A percentile compares a stretch with the other conserved stretches of the same genome.
These are phyloP conservation scores for Eleutherodactylus coqui DNA, from an alignment of 2,797 vertebrate genomes.

Conservation along the genomic window DNA sequence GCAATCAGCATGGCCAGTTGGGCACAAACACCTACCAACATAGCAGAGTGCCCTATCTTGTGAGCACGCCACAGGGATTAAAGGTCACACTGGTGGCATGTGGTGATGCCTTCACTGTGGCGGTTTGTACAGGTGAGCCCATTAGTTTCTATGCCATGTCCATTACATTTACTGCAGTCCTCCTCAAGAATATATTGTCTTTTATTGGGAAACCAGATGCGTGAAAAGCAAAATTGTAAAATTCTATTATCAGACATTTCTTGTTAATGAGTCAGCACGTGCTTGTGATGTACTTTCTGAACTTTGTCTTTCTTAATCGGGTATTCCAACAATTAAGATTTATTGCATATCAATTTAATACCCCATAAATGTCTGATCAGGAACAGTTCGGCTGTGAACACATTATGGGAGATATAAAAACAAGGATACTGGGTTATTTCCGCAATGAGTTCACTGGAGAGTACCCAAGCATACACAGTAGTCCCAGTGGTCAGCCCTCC, in stretches of 20 bases:
- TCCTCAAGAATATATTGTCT: not conserved
- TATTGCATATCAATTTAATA: not conserved
- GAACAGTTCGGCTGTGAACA: not conserved
- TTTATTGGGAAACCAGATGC: not conserved
- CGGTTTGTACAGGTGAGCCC: conserved; percentile 87
- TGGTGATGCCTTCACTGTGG: conserved; percentile 95
- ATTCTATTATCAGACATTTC: not conserved
- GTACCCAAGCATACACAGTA: not conserved
- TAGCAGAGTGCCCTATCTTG: conserved; percentile 86
- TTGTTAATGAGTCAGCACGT: not conserved
- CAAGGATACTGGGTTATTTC: not conserved
- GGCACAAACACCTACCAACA: conserved; percentile 83
- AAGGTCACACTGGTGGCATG: conserved; percentile 88
- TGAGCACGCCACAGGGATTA: conserved; percentile 82
- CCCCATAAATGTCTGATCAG: not conserved
- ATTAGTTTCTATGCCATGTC: not conserved
- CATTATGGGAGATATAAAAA: not conserved
- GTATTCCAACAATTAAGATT: not conserved
- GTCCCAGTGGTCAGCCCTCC: not conserved
- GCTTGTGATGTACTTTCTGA: not conserved
- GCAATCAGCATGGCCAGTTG: conserved; percentile 96
- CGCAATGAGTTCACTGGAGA: not conserved
- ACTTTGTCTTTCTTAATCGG: not conserved
- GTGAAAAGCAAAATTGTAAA: not conserved
- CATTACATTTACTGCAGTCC: conserved; percentile 9